phyloP scores from a whole-genome alignment of 2,113 vertebrate species.

The Gyps fulvus region DNA sequence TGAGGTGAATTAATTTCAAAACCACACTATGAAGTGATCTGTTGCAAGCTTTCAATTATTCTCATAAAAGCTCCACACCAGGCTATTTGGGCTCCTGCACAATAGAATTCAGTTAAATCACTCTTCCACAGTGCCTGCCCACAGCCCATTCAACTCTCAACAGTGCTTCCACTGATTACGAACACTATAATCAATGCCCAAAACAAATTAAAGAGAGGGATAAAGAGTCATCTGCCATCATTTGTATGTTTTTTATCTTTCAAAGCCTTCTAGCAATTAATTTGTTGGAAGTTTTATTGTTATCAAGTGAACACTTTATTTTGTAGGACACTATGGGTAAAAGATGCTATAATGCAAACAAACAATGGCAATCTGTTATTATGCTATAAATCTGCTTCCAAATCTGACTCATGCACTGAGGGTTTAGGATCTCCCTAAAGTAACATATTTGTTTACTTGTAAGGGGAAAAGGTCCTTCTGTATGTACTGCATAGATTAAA shows the following conservation, averaged over 20 bases:
- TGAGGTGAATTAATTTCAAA: not conserved
- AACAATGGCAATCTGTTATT: constrained; percentile 26
- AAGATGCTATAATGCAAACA: constrained; percentile 13
- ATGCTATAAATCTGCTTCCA: constrained; percentile 31
- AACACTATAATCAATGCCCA: constrained; percentile 23
- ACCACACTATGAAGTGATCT: not conserved
- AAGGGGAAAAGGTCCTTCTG: not conserved
- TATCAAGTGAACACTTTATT: constrained; percentile 23
- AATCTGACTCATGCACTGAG: not conserved
- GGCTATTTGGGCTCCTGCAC: not conserved
- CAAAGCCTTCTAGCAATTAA: constrained; percentile 40
- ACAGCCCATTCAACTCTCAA: not conserved
- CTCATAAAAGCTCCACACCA: not conserved
- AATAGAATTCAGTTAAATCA: not conserved
- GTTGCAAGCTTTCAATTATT: not conserved
- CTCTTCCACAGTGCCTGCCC: not conserved
- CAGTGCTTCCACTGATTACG: not conserved
- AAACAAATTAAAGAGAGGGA: constrained; percentile 35
- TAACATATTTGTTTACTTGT: constrained; percentile 17
- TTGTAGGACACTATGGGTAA: not conserved
- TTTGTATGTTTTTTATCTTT: constrained; percentile 5
- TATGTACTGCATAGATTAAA: not conserved
- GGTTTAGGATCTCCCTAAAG: not conserved
- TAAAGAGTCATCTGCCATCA: constrained; percentile 14
- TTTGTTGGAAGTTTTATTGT: constrained; percentile 37